A percentile compares a stretch with the other conserved stretches of the same genome.
phyloP scores from a whole-genome alignment of 2,888 invertebrate genomes.

The Callosobruchus maculatus region DNA sequence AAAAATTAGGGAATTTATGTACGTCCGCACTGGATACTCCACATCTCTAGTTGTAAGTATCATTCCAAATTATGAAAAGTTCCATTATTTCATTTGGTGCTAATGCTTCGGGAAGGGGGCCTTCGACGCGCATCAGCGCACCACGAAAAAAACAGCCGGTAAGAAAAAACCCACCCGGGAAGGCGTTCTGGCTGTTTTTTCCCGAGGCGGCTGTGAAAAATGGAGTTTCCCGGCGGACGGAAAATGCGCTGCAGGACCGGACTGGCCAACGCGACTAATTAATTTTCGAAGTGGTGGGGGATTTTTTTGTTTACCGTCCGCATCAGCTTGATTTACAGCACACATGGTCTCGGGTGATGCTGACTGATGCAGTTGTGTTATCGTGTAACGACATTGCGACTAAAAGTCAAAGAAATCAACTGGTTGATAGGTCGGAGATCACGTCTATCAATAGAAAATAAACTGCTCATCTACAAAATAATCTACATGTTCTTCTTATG shows the following conservation, averaged over 20 bases:
- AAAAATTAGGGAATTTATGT: no score
- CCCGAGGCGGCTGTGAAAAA: conserved; percentile 8
- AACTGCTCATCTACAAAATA: no score
- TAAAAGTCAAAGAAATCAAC: no score
- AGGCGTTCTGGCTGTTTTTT: conserved; percentile 14
- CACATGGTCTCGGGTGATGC: background rate
- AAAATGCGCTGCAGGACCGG: background rate
- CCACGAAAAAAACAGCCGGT: conserved; percentile 2
- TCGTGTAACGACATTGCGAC: no score
- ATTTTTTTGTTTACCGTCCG: background rate
- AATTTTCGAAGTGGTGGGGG: background rate
- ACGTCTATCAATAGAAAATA: no score
- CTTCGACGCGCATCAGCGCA: background rate
- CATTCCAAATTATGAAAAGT: no score
- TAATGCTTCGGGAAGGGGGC: conserved; percentile 30
- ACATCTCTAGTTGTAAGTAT: no score
- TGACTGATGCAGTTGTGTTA: background rate
- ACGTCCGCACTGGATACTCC: no score
- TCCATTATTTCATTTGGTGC: conserved; percentile 31
- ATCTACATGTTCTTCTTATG: no score
- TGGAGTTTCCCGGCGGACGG: background rate
- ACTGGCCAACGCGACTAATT: background rate
- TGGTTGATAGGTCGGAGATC: no score
- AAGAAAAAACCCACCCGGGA: conserved; percentile 4
- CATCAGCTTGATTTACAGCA: background rate